Percentiles rank a stretch among this genome's conserved stretches.
Evolutionary conservation across 2,888 invertebrate genomes (phyloP).

Genomic region (Cantharis nigra): DNA sequence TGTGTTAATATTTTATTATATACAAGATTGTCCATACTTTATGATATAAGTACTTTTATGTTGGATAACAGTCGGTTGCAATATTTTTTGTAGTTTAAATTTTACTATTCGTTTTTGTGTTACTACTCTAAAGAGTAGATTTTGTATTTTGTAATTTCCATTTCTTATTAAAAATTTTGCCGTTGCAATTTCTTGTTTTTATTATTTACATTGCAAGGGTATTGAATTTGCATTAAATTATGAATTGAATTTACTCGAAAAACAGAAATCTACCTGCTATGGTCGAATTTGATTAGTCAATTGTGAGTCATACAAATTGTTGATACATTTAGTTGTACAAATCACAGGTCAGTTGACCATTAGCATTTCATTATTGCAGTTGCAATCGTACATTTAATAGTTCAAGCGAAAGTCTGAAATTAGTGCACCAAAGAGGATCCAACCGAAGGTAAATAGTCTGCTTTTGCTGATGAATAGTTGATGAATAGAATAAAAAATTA

Average conservation of each 20-base stretch:
- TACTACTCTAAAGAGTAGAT: background rate
- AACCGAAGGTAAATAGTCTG: too few relatives aligned
- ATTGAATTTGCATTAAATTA: too few relatives aligned
- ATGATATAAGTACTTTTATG: background rate
- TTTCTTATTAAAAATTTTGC: background rate
- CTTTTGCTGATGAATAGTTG: too few relatives aligned
- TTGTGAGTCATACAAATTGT: background rate
- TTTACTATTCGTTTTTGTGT: background rate
- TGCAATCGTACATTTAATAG: too few relatives aligned
- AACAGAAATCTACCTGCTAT: background rate
- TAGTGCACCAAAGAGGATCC: too few relatives aligned
- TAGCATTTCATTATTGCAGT: too few relatives aligned
- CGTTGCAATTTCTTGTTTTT: background rate
- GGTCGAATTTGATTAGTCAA: background rate
- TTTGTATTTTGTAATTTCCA: background rate
- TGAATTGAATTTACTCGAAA: background rate
- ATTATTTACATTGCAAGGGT: too few relatives aligned
- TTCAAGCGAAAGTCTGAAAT: background rate
- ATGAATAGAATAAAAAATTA: too few relatives aligned
- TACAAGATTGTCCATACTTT: background rate
- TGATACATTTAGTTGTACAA: background rate
- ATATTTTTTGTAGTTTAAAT: background rate
- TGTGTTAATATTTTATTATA: background rate
- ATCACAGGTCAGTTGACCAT: too few relatives aligned
- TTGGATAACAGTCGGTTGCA: background rate